These are phyloP conservation scores for Epizoanthus rinbou DNA, from an alignment of 92 coral and sea anemone genomes.

Conservation along the genomic window DNA sequence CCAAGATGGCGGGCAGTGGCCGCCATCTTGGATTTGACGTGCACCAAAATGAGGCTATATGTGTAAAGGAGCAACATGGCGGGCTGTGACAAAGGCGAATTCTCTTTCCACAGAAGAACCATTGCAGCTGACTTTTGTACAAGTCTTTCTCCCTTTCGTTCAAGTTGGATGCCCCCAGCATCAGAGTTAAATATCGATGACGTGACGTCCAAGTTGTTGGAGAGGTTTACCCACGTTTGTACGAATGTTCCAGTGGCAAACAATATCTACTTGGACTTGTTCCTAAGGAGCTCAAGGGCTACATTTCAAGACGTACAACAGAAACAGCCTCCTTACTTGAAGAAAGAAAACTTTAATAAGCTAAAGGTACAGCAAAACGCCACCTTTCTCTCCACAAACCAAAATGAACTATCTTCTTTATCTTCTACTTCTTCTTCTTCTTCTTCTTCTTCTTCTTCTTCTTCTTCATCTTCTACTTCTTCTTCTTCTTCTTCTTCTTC, in stretches of 20 bases:
- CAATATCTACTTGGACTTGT: constrained; percentile 40
- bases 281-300: constrained; percentile 39
- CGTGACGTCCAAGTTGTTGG: constrained; percentile 7
- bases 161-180: neutral
- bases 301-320: constrained; percentile 12
- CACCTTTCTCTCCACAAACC: too few relatives aligned
- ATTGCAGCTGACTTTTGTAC: constrained; percentile 11
- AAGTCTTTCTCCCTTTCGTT: neutral
- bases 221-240: constrained; percentile 39
- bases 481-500: too few relatives aligned
- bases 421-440: too few relatives aligned
- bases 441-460: too few relatives aligned
- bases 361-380: constrained; percentile 22
- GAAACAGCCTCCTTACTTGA: constrained; percentile 33
- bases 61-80: too few relatives aligned
- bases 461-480: too few relatives aligned
- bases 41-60: too few relatives aligned
- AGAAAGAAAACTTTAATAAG: neutral
- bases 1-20: too few relatives aligned
- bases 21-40: too few relatives aligned
- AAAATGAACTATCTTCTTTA: too few relatives aligned
- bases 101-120: neutral
- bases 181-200: constrained; percentile 3
- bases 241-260: constrained; percentile 16
- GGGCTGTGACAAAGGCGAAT: too few relatives aligned